Base-by-base conservation (phyloP, 2,797 vertebrate species). In the Paramormyrops hopkinsi region DNA sequence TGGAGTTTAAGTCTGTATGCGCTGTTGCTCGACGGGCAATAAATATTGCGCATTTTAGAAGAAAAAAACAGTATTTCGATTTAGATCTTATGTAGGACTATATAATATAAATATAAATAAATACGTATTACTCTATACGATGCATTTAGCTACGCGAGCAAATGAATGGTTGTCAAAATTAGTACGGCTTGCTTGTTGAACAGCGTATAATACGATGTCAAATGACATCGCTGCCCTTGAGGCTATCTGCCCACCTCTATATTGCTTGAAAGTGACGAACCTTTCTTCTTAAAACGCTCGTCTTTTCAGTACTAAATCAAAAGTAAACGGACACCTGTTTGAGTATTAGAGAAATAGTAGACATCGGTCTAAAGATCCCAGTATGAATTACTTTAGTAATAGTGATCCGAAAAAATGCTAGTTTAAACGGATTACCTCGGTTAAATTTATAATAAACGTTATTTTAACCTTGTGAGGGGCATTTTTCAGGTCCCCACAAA, bases 361-460 rank as follows among this genome's bases (percentile, higher is more conserved):
- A 95, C 96, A 96, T 96, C 96, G 95, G 96, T 93, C 93, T 93
- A 93, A 95, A 93, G 95, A 95, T 94, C 95, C 96, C 95, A 95
- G 93, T 95, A 94, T 93, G 94, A 91, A 90, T 90, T 93, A 96
- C 96, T 97, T 97, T 96, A 97, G 96, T 96, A 94, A 96, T 95
- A 96, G 95, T 97, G 95, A 91, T 95, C 91, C 91, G 92, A 90
- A 89, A 65, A 92, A 88, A 91, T 46, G 92, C 85, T 86, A 33
- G 11, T 90, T 90, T 65, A 89, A 87, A 22, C 91, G 95, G 95
- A 97, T 97, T 97, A 96, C 91, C 59, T 59, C n/a, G 8, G 22
- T 92, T 93, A 93, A 88, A 88, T 92, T 92, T 91, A 90, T 94
- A 95, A 96, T 95, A 95, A 11, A 56, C 91, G 11, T 69, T 69